Evolutionary conservation across 1,140 invertebrate genomes (phyloP), one percentile per base, ranked within the genome.

Genomic region (Orussus abietinus): DNA sequence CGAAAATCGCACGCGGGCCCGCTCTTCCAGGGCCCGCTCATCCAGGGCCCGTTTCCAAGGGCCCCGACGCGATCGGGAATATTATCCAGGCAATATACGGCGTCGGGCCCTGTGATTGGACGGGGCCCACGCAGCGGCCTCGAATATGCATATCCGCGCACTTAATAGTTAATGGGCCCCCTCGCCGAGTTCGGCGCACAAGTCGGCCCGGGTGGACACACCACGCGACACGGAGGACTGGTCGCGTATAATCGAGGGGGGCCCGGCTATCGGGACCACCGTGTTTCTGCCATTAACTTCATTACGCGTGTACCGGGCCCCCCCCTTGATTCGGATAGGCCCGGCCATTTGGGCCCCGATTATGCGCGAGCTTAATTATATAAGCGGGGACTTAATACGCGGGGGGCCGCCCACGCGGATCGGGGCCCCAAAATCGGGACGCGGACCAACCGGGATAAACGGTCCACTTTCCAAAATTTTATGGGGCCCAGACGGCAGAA

Each of bases 61-160:
- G 45, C 52, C 51, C 6, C 51, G 55, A 57, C 51, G 45, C 49
- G 55, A 61, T 61, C 50, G 48, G 53, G 51, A 40, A 62, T 62
- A 62, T 59, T 59, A 62, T 62, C 57, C 44, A 35, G 4, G 38
- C 41, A 55, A 47, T 59, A 52, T 53, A 55, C 43, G 51, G 51
- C 49, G 37, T 41, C 54, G 49, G 47, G 46, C 39, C 38, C 57
- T 47, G 33, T 45, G 49, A 54, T 51, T 47, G 52, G 50, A 58
- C 41, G 44, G 42, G 57, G 56, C 62, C 56, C 55, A 57, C 50
- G 51, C 53, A 55, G 31, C 26, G 33, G 44, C 51, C 41, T 44
- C 55, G 60, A 52, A 61, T 64, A 61, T 64, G 53, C 60, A 60
- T 60, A 63, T 59, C 51, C 57, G 42, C 43, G 35, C 53, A 49